Base-by-base conservation (phyloP, 1,140 invertebrate genomes). In the Pararge aegeria region DNA sequence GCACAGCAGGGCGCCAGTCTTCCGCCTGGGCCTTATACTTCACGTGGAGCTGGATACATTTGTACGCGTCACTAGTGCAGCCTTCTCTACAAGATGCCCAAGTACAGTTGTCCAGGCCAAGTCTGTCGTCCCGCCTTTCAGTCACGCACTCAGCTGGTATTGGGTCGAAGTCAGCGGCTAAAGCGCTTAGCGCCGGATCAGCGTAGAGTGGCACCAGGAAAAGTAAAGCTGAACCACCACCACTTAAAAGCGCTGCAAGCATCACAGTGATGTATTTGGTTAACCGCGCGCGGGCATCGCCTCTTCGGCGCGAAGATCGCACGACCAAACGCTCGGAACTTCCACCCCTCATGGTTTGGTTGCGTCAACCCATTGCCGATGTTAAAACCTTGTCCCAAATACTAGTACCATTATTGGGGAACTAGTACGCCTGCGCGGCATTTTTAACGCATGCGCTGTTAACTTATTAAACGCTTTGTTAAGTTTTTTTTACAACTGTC, bases 131-230 rank as follows among this genome's bases (percentile, higher is more conserved):
- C n/a, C 94, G 90, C 16, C 94, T 86, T 13, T 93, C 92, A 0
- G 95, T 96, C 0, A 94, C 92, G 85, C 96, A 97, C 40, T 93
- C 92, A 5, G 95, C 95, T 5, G 96, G 96, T 51, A 93, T 88
- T 0, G 94, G 93, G 37, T 94, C 93, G 81, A 97, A 97, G 83
- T 97, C 95, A 40, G 96, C 95, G 2, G 94, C 94, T 50, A 97
- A 87, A 3, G 96, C 97, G 70, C 95, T 96, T 61, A 97, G 93
- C n/a, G 96, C 96, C 20, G 96, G 96, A 86, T 97, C 95, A 37
- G 97, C 95, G 87, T 97, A 96, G n/a, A 97, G 91, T 40, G 96
- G 96, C 40, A 97, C 95, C 40, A 97, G 91, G 88, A 97, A 97
- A 29, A 97, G 92, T 21, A 97, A 91, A 1, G 95, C 95, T 20